Base-by-base conservation (phyloP, 1,140 invertebrate genomes). In the Tribolium castaneum region DNA sequence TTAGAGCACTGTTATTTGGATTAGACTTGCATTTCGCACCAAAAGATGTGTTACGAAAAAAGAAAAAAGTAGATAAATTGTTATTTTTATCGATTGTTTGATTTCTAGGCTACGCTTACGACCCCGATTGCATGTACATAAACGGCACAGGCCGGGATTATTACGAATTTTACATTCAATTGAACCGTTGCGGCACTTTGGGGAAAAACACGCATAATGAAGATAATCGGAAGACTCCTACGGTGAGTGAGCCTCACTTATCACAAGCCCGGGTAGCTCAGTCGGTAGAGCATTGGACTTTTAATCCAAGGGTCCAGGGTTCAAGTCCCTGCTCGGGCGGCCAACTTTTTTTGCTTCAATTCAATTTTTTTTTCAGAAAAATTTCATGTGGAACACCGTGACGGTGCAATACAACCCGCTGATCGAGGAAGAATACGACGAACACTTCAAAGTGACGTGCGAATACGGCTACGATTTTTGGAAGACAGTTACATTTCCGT, bases 391-490 rank as follows among this genome's bases (percentile, higher is more conserved):
- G 96, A 98, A 98, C 86, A 98, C 96, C 0, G 93, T 97, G 45
- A 97, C 95, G 1, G 95, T 97, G 16, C 96, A 98, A 83, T 98
- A 98, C 87, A 98, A 97, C 87, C 92, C 96, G 0, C 86, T 97
- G 59, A 98, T 98, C 77, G 96, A 98, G 85, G 96, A 97, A 86
- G 96, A 98, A 85, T 95, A 94, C 87, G 96, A 98, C 86, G 96
- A 98, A 83, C 96, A 98, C 84, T 98, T 97, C 85, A 96, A 96
- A 87, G 96, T 98, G n/a, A 97, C 96, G 4, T 98, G 96, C 87
- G 96, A 98, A 87, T 98, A 98, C 85, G 96, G 96, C 52, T 97
- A 97, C 86, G 96, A 98, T 86, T 97, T 97, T 87, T 97, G 96
- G 96, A 97, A 97, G 88, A 98, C 96, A 0, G 96, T 98, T 22